Conservation (phyloP, 2,113 vertebrate genomes). For the Pionites leucogaster region DNA sequence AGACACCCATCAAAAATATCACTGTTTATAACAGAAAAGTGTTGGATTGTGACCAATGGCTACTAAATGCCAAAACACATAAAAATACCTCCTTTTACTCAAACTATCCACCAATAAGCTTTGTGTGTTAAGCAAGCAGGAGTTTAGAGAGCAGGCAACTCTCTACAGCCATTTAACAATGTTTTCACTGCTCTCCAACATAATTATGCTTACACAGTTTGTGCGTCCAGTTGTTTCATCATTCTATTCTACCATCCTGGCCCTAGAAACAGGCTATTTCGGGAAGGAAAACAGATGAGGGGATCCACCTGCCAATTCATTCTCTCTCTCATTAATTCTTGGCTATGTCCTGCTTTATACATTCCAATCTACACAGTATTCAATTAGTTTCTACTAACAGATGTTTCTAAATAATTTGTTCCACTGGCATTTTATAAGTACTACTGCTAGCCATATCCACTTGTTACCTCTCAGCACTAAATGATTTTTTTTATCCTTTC, state of each 20-base stretch:
- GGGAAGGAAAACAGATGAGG: conserved; percentile 33
- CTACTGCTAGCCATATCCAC: background rate
- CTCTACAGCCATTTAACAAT: background rate
- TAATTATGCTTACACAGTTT: background rate
- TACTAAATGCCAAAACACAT: background rate
- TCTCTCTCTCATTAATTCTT: conserved; percentile 40
- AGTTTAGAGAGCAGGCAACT: background rate
- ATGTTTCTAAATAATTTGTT: conserved; percentile 56
- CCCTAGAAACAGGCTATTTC: conserved; percentile 7
- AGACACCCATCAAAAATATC: background rate
- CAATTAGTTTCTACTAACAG: conserved; percentile 65
- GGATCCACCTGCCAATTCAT: conserved; percentile 13
- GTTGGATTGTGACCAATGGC: background rate
- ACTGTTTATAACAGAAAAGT: background rate
- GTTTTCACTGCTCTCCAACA: accelerated
- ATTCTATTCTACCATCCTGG: background rate
- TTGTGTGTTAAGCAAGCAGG: background rate
- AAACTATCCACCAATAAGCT: background rate
- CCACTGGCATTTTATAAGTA: conserved; percentile 3
- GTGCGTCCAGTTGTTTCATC: background rate
- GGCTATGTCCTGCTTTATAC: conserved; percentile 12
- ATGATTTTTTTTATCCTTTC: background rate
- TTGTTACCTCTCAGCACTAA: background rate
- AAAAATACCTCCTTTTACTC: background rate
- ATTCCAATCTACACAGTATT: conserved; percentile 37